Evolutionary conservation across 2,797 vertebrate genomes (phyloP), one percentile per base, ranked within the genome.

Genomic region (Pseudocheirus occidentalis): DNA sequence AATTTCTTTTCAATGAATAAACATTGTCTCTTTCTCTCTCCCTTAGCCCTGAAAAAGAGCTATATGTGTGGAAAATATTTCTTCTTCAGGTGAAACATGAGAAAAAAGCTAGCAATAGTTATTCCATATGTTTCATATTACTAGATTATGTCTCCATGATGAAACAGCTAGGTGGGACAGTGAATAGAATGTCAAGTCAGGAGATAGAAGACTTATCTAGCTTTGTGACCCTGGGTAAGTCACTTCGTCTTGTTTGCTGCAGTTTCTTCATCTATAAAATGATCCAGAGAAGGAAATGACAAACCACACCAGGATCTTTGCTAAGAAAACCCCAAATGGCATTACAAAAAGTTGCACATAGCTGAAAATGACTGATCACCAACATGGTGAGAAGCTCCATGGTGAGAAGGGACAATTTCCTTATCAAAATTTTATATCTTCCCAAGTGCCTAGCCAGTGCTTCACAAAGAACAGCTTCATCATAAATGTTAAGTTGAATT

Each of bases 191-290:
- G 34, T 27, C 56, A 50, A 91, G 1, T n/a, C 95, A 59, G 56
- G 14, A 46, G 14, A n/a, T 52, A 94, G 91, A 81, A 29, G 34
- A 5, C 31, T 89, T 34, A n/a, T n/a, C 34, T 66, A 94, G 34
- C 1, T 59, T 2, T 94, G 0, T 94, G 53, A 91, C 31, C 54
- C 93, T 92, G 55, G 27, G 5, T 3, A 16, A 53, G 9, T 28
- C 56, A 91, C 7, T 66, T 53, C 55, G 55, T 40, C n/a, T 16
- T 52, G 21, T 90, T 93, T 59, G 54, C 55, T 94, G 93, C n/a
- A 81, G 56, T 91, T 95, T 92, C 29, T 27, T 96, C 28, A 66
- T 54, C 31, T 62, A n/a, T 7, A 81, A 50, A 90, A 52, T 87
- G 52, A 18, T 7, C 34, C 6, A n/a, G 62, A 66, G 62, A 66